Base-by-base conservation (phyloP, 2,797 vertebrate genomes). In the Presbytis comata region DNA sequence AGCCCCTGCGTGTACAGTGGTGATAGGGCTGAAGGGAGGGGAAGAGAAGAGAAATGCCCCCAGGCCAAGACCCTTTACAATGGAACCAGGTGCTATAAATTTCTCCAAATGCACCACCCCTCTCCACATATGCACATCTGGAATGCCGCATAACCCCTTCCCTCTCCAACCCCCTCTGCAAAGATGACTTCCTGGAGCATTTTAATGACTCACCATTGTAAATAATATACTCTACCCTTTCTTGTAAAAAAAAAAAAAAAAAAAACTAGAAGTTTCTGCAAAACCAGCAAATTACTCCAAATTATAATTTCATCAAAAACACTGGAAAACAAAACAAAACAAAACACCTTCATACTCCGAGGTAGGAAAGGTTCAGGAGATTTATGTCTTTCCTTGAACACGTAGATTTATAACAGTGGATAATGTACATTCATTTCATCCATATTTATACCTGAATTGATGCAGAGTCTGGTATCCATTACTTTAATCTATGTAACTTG, bases 401-500 rank as follows among this genome's bases (percentile, higher is more conserved):
- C 92, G 82, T 72, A 97, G 98, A 99, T 99, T 99, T 99, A 98
- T 98, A 98, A 98, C 97, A 93, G 96, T 95, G 97, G 98, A 96
- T 98, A 99, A 98, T 98, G 97, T 98, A 98, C 98, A 96, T 98
- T 98, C 98, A 98, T 98, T 99, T 99, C 98, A 99, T 98, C 98
- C 98, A 99, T 99, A 98, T 99, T 99, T 98, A 98, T 98, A 99
- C 98, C 98, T 98, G 98, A 98, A 98, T 98, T 97, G 98, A 98
- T 98, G 98, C 79, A 11, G 96, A 98, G 96, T 98, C 98, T 99
- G 98, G 98, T 98, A 99, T 98, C 98, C 98, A 98, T 99, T 98
- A 98, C 98, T 98, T 98, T 99, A 99, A 99, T 98, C 98, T 99
- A 96, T 98, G 98, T 98, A 99, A 99, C 98, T 98, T 98, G 98